These are phyloP conservation scores for Philaenus spumarius DNA, from an alignment of 1,140 invertebrate species.

Conservation along the genomic window DNA sequence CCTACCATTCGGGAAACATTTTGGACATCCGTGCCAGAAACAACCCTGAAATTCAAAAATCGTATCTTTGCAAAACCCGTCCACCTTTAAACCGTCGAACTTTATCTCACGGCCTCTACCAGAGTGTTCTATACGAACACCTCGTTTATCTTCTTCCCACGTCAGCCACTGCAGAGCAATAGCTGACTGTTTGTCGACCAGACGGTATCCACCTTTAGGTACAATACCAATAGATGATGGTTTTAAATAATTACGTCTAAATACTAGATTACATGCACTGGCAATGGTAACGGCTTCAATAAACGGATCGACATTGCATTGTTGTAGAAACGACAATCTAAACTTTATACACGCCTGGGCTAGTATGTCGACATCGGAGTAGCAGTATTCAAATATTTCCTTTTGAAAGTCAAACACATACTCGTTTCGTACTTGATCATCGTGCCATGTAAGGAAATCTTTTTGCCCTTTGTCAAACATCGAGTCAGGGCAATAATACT, in stretches of 20 bases:
- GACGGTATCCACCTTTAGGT: not conserved
- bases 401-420: slow-evolving; percentile 2
- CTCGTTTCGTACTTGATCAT: not conserved
- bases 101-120: not conserved
- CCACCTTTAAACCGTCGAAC: not conserved
- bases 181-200: not conserved
- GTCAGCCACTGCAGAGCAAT: slow-evolving; percentile 1
- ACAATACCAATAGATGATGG: not conserved
- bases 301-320: slow-evolving; percentile 7
- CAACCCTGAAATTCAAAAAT: slow-evolving; percentile 19
- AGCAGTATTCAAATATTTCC: slow-evolving; percentile 13
- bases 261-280: slow-evolving; percentile 4
- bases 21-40: slow-evolving; percentile 14
- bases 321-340: not conserved
- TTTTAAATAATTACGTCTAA: not conserved
- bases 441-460: slow-evolving; percentile 1
- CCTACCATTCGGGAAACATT: not conserved
- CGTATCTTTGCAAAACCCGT: slow-evolving; percentile 2
- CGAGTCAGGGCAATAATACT: not conserved
- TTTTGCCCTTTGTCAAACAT: slow-evolving; percentile 25
- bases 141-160: slow-evolving; percentile 5
- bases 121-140: not conserved
- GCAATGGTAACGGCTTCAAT: not conserved
- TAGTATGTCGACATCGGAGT: slow-evolving; percentile 22
- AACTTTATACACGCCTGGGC: slow-evolving; percentile 17